Evolutionary conservation across 2,888 invertebrate species (phyloP), one percentile per base, ranked within the genome.

Genomic region (Brachyopa scutellaris): DNA sequence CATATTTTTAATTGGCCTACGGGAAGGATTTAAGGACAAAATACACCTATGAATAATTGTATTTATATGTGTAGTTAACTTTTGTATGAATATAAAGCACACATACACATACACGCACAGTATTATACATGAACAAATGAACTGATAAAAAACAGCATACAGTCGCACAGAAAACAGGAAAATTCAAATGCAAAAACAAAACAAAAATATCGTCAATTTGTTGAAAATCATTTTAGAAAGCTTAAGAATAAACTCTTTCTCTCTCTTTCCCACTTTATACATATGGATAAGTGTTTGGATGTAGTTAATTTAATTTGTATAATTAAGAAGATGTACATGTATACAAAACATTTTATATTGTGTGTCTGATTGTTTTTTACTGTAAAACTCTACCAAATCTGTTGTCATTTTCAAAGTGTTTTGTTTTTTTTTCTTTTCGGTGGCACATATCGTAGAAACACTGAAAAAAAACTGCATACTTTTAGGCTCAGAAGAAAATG

Each of bases 171-270:
- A 57, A 40, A 40, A n/a, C 47, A 47, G 31, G 26, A 62, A 47
- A 45, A 13, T 9, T 17, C n/a, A 36, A 3, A 17, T 3, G 36
- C 7, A 57, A 19, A 15, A 33, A 11, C 19, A 33, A 69, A n/a
- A 49, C 26, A 51, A 40, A 21, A 55, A 57, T 21, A 40, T 57
- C 19, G 67, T 69, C 67, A 69, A 69, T 73, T 73, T 53, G n/a
- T 36, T n/a, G 2, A 42, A 62, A 73, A 62, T 42, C 53, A 40
- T 45, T 53, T 45, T 21, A 53, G 33, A 36, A 31, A 42, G 19
- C 40, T 59, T 17, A 42, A 29, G 42, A 23, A 59, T n/a, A n/a
- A n/a, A n/a, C n/a, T n/a, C n/a, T 38, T n/a, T 15, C 15, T 17
- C 23, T 47, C n/a, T n/a, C n/a, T n/a, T n/a, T n/a, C n/a, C n/a